Evolutionary conservation across 2,888 invertebrate species (phyloP).

Genomic region (Nemotelus nigrinus): DNA sequence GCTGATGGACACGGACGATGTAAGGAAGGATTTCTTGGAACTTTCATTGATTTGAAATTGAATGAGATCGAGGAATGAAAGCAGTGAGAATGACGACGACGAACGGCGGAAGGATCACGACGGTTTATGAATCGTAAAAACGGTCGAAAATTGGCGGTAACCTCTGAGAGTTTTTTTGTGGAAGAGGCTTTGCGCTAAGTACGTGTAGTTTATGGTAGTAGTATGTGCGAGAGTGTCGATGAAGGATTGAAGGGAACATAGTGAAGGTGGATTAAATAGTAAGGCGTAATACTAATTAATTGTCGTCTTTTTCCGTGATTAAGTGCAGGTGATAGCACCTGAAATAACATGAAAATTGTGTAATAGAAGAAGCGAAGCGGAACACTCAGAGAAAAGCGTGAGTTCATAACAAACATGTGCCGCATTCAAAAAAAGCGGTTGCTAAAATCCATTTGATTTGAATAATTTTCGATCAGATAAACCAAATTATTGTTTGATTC

Average conservation of each 20-base stretch:
- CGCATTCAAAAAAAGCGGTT: too few species aligned
- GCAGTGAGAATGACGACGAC: conserved; percentile 14
- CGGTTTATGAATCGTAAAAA: background rate
- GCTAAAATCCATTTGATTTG: too few species aligned
- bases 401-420: too few species aligned
- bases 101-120: background rate
- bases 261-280: background rate
- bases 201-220: conserved; percentile 11
- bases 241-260: conserved; percentile 30
- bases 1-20: background rate
- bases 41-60: conserved; percentile 28
- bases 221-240: background rate
- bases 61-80: background rate
- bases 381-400: too few species aligned
- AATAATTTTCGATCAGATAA: too few species aligned
- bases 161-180: conserved; percentile 8
- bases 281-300: conserved; percentile 38
- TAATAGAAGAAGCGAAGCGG: too few species aligned
- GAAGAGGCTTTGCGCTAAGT: conserved; percentile 1
- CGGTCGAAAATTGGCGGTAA: conserved; percentile 32
- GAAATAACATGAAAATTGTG: background rate
- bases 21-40: conserved; percentile 41
- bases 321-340: conserved; percentile 5
- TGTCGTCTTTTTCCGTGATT: conserved; percentile 27
- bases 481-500: too few species aligned